A percentile compares a stretch with the other conserved stretches of the same genome.
Evolutionary conservation across 64 coral and sea anemone species (phyloP).

Genomic region (Montipora sp.): DNA sequence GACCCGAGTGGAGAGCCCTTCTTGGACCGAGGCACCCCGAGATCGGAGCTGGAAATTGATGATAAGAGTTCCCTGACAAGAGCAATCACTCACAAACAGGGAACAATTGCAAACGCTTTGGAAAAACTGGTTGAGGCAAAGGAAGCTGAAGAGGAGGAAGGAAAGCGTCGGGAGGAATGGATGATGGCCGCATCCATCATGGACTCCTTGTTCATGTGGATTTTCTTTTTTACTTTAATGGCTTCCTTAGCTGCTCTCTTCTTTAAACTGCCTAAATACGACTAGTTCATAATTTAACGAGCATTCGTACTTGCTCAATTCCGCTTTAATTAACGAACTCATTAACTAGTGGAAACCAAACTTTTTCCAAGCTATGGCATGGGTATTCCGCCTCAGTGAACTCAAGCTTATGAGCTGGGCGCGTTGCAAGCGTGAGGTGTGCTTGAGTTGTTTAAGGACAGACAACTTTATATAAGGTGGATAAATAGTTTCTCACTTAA

Average conservation of each 20-base stretch:
- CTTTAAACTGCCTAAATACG: constrained; percentile 49
- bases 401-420: background rate
- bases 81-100: constrained; percentile 56
- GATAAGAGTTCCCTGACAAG: constrained; percentile 29
- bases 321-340: background rate
- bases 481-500: too few species aligned
- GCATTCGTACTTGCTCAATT: too few species aligned
- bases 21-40: background rate
- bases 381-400: background rate
- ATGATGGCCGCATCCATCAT: constrained; percentile 72
- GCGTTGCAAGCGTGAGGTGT: background rate
- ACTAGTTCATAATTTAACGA: background rate
- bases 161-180: constrained; percentile 56
- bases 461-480: too few species aligned
- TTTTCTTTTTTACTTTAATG: constrained; percentile 55
- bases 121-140: constrained; percentile 49
- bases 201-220: constrained; percentile 69
- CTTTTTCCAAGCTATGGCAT: background rate
- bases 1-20: background rate
- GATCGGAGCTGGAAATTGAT: constrained; percentile 7
- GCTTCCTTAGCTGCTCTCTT: constrained; percentile 37
- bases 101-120: constrained; percentile 51
- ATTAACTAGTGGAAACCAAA: background rate
- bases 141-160: constrained; percentile 52
- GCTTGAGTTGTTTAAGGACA: too few species aligned